These are phyloP conservation scores for Sturnus vulgaris DNA, from an alignment of 2,113 vertebrate genomes.

Conservation along the genomic window DNA sequence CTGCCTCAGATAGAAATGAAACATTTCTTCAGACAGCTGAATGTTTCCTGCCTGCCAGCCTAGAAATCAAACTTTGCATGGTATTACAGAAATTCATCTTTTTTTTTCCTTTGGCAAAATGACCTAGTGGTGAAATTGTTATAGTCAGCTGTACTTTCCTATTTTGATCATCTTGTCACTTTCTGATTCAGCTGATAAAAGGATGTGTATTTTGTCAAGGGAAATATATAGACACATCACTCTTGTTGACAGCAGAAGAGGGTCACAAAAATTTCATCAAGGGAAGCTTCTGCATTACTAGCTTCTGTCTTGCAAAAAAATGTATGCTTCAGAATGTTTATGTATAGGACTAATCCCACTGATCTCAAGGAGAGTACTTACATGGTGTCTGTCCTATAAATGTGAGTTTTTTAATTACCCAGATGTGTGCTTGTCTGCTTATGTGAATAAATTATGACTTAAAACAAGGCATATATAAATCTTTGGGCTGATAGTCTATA, in stretches of 20 bases:
- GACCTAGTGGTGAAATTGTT: slow-evolving; percentile 53
- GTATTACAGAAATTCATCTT: slow-evolving; percentile 59
- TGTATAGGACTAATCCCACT: background rate
- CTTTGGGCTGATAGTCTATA: background rate
- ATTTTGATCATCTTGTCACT: slow-evolving; percentile 64
- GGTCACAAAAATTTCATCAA: slow-evolving; percentile 63
- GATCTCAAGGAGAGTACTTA: background rate
- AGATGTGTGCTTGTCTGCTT: background rate
- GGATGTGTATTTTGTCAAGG: slow-evolving; percentile 57
- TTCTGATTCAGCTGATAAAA: slow-evolving; percentile 50
- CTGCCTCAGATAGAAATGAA: slow-evolving; percentile 37
- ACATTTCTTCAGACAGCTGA: slow-evolving; percentile 35
- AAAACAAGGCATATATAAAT: background rate
- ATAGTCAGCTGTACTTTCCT: slow-evolving; percentile 51
- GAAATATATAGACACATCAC: slow-evolving; percentile 45
- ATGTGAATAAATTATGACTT: background rate
- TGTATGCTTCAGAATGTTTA: background rate
- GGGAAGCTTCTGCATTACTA: background rate
- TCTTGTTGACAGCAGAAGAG: slow-evolving; percentile 47
- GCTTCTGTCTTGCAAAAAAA: slow-evolving; percentile 19
- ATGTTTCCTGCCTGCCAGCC: slow-evolving; percentile 38
- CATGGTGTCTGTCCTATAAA: background rate
- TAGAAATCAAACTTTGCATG: slow-evolving; percentile 57
- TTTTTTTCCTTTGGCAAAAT: slow-evolving; percentile 20
- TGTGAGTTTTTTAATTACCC: background rate